Evolutionary conservation across 1,140 invertebrate genomes (phyloP).

Genomic region (Leptinotarsa lineolata): DNA sequence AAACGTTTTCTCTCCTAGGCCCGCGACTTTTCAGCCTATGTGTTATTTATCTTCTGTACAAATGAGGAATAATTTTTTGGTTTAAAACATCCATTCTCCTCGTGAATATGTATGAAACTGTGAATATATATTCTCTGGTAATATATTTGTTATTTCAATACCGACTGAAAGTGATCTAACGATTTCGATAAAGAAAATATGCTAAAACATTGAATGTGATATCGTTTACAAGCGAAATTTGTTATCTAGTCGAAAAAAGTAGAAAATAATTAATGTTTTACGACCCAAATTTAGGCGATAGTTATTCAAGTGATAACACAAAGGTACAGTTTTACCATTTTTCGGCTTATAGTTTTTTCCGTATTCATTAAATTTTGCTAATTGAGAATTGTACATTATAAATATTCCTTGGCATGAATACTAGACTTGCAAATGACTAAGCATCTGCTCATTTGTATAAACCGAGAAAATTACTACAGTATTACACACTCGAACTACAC

Average conservation of each 20-base stretch:
- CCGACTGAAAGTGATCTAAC: not conserved
- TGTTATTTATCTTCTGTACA: too few relatives aligned
- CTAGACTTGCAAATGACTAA: too few relatives aligned
- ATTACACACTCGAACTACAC: too few relatives aligned
- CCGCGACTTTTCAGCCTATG: too few relatives aligned
- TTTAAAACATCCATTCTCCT: too few relatives aligned
- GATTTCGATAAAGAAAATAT: not conserved
- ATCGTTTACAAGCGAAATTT: not conserved
- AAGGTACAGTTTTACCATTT: not conserved
- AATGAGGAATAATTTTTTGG: too few relatives aligned
- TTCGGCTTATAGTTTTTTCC: not conserved
- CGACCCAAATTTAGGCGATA: not conserved
- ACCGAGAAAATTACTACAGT: too few relatives aligned
- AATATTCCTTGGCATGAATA: too few relatives aligned
- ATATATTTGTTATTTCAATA: not conserved
- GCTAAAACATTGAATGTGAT: constrained; percentile 4
- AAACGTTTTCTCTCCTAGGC: too few relatives aligned
- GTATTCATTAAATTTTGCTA: not conserved
- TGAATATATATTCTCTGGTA: not conserved
- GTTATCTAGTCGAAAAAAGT: not conserved
- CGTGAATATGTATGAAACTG: too few relatives aligned
- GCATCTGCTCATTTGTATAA: too few relatives aligned
- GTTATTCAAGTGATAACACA: not conserved
- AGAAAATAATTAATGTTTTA: constrained; percentile 2
- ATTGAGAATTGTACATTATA: too few relatives aligned